These are phyloP conservation scores for Lycophotia porphyrea DNA, from an alignment of 2,888 invertebrate genomes.

Conservation along the genomic window DNA sequence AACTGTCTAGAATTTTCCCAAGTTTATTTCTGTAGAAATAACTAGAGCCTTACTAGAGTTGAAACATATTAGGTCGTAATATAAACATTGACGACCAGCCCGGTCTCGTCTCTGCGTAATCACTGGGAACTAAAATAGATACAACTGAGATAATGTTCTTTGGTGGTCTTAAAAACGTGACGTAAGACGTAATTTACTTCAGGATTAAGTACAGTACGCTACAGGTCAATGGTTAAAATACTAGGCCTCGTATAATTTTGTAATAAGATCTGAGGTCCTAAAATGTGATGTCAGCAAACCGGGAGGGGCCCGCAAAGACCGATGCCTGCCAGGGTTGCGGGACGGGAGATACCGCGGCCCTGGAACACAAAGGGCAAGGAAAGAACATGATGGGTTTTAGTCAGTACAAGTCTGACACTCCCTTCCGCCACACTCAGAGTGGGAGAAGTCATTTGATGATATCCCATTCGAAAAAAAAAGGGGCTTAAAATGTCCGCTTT, in stretches of 20 bases:
- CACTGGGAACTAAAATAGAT: constrained; percentile 40
- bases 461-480: too few relatives aligned
- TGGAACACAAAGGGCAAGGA: too few relatives aligned
- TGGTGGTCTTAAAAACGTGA: constrained; percentile 38
- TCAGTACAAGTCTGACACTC: too few relatives aligned
- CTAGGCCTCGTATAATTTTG: not conserved
- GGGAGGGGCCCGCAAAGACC: too few relatives aligned
- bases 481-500: not conserved
- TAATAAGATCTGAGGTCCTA: not conserved
- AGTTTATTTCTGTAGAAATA: constrained; percentile 12
- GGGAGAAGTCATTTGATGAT: too few relatives aligned
- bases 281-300: too few relatives aligned
- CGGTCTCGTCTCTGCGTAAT: not conserved
- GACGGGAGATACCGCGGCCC: too few relatives aligned
- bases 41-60: constrained; percentile 7
- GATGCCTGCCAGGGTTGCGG: too few relatives aligned
- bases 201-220: constrained; percentile 23
- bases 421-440: too few relatives aligned
- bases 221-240: not conserved
- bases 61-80: constrained; percentile 37
- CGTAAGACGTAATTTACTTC: constrained; percentile 46
- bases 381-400: too few relatives aligned
- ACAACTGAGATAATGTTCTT: constrained; percentile 36
- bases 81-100: constrained; percentile 42
- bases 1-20: not conserved